These are phyloP conservation scores for Florisuga fusca DNA, from an alignment of 2,797 vertebrate genomes.

Conservation along the genomic window DNA sequence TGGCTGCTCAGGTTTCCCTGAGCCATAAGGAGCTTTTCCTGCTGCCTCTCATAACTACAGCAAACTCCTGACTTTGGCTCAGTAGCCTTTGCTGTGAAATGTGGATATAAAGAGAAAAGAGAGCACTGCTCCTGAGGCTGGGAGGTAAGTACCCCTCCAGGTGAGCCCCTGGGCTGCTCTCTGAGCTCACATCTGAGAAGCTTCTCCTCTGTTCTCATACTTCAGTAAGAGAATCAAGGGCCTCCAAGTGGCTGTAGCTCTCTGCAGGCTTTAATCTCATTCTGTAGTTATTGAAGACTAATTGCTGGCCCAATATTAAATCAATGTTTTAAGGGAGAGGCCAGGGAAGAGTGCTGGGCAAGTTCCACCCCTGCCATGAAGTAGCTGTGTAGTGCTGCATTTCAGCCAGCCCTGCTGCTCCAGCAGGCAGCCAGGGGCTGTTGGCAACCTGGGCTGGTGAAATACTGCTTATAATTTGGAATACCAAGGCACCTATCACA, in stretches of 20 bases:
- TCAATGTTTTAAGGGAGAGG: no score
- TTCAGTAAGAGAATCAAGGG: background rate
- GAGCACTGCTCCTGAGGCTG: background rate
- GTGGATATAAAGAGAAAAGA: background rate
- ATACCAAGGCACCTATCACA: no score
- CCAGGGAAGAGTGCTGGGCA: no score
- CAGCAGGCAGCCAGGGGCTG: no score
- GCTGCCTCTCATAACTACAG: background rate
- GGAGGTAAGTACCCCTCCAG: background rate
- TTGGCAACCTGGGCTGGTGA: no score
- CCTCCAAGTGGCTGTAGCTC: background rate
- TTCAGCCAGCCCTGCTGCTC: no score
- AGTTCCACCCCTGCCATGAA: no score
- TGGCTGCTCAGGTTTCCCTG: background rate
- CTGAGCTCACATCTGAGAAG: background rate
- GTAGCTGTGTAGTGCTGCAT: no score
- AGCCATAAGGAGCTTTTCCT: background rate
- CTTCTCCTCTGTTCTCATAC: background rate
- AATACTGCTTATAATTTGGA: no score
- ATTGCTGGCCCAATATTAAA: no score
- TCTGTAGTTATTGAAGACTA: background rate
- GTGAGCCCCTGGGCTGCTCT: background rate
- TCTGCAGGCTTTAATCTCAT: background rate
- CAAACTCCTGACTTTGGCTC: background rate
- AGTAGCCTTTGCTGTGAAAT: rapidly evolving